Base-by-base conservation (phyloP, 2,113 vertebrate genomes). In the Lanius ludovicianus region DNA sequence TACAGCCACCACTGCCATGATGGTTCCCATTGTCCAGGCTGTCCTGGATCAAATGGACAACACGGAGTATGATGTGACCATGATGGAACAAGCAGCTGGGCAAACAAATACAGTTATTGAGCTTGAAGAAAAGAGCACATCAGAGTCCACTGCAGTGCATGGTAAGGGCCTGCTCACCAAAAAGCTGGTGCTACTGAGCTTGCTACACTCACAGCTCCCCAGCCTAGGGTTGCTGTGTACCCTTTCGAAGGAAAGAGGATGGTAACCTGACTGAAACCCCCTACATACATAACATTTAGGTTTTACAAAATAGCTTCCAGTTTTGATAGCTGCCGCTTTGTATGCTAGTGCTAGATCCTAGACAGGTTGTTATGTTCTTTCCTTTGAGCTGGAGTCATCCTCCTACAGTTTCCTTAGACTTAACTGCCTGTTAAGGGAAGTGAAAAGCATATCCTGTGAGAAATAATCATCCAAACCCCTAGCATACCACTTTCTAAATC, bases 1-100 rank as follows among this genome's bases (percentile, higher is more conserved):
- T 97, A 99, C 99, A 1, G 99, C 99, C 49, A 98, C 99, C 84
- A 99, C 99, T 2, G 99, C 99, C 81, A 99, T 99, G 99, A 99
- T 99, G 99, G 98, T 99, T 71, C 99, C 99, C 67, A 99, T 99
- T 15, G 98, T 99, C 60, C 99, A 99, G 95, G 99, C 99, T 2
- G 98, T 99, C 67, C 95, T 99, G 74, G 96, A 98, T 65, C 98
- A 99, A 97, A 98, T 99, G 88, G 97, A 98, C 89, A 97, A n/a
- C 42, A 93, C 97, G 0, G 97, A 98, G 8, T 7, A 31, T 18
- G 98, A 98, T 18, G 12, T 88, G 1, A 67, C 92, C 28, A 42
- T 65, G 63, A 62, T 71, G 39, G 97, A 97, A 30, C 84, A 71
- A 83, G 52, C 67, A 49, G 4, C 79, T 0, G 94, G 91, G 11